Base-by-base conservation (phyloP, 2,888 invertebrate species). In the Stenotaenia linearis region DNA sequence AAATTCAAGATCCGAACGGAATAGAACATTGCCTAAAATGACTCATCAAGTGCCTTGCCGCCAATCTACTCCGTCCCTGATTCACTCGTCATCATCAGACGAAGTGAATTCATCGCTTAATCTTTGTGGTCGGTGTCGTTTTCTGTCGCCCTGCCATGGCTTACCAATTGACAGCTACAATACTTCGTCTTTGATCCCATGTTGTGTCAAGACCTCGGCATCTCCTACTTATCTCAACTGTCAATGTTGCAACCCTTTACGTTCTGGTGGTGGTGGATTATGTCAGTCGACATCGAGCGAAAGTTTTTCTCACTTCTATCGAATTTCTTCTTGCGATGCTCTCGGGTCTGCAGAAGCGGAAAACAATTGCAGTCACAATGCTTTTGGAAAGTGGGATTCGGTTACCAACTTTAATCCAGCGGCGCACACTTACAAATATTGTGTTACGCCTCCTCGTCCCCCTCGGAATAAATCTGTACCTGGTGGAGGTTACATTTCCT, bases 401-500 rank as follows among this genome's bases (percentile, higher is more conserved):
- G 77, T 21, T 21, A 23, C 30, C 32, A 50, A 50, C 45, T 78
- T 28, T 18, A 78, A 78, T 21, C 78, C 78, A 10, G 15, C 45
- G 25, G 45, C 50, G 50, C 78, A 78, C 12, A 21, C 78, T 50
- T 78, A 78, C 78, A 78, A 78, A 32, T 78, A 28, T 21, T 45
- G 78, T 50, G 23, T 45, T 23, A 50, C 32, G 25, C 77, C 77
- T 30, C 37, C 37, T 15, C 77, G 77, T 12, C 77, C 77, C 23
- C 77, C 37, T 76, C 74, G 74, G 3, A 74, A 74, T 23, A 75
- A 75, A 18, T 69, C 69, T 80, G 30, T 78, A 40, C 78, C 40
- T 28, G 82, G 82, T 81, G 78, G 82, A 37, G 80, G 35, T 28
- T 23, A 10, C 56, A 7, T 56, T 56, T 56, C 56, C 10, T n/a